Conservation (phyloP, 2,113 vertebrate species). For the Pao palembangensis region DNA sequence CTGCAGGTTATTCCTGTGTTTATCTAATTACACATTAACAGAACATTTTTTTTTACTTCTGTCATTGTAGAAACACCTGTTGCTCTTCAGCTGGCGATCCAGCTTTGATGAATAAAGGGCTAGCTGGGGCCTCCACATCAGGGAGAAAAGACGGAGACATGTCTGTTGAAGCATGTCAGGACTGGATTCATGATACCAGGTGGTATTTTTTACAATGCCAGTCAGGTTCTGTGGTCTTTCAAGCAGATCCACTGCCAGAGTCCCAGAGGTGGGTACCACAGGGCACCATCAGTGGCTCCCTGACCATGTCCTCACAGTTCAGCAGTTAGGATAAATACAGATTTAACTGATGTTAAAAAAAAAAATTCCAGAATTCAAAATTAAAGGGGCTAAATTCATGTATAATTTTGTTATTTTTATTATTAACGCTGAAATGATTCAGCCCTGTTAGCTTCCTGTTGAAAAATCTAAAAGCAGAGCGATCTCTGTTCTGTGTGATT, state of each 20-base stretch:
- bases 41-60: neutral
- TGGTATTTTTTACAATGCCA: neutral
- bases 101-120: neutral
- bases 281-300: too few relatives aligned
- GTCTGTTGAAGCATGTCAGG: constrained; percentile 2
- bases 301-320: too few relatives aligned
- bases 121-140: neutral
- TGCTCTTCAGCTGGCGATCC: neutral
- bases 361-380: too few relatives aligned
- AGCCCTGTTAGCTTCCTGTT: too few relatives aligned
- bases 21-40: neutral
- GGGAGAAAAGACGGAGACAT: neutral
- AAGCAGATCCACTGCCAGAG: neutral
- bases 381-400: too few relatives aligned
- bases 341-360: too few relatives aligned
- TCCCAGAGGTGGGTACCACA: too few relatives aligned
- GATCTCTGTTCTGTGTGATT: too few relatives aligned
- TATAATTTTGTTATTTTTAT: too few relatives aligned
- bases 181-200: neutral
- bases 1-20: neutral
- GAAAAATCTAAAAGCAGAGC: too few relatives aligned
- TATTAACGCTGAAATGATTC: too few relatives aligned
- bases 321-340: too few relatives aligned
- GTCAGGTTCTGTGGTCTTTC: neutral
- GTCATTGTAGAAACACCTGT: neutral